Evolutionary conservation across 2,113 vertebrate genomes (phyloP), one percentile per base, ranked within the genome.

Genomic region (Ceratotherium simum): DNA sequence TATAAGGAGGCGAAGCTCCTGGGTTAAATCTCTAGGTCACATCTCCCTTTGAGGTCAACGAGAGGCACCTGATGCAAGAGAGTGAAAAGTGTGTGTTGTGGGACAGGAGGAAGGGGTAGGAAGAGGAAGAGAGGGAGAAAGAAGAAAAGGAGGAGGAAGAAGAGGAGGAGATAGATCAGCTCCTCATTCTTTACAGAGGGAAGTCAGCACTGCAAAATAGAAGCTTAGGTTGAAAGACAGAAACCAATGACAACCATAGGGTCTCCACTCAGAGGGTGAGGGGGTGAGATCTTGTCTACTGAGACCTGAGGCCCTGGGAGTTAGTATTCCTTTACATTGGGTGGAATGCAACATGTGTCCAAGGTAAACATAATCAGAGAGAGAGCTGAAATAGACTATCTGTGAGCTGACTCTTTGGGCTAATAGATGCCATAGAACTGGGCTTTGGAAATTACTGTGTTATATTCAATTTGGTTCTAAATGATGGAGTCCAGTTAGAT

Each of bases 401-500:
- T 80, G 16, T 85, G 51, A 90, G 23, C 29, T 96, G 51, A 90
- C 20, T 54, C 25, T 89, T 85, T 95, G 46, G 79, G n/a, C 39
- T 90, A 87, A 54, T 58, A 75, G 75, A 79, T 87, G 56, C 17
- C 65, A 51, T 42, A 86, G 95, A 89, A 86, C 48, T 65, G 51
- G 86, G 33, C 81, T 95, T 79, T 94, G 84, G 51, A 86, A 96
- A 89, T 90, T n/a, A 78, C 25, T 65, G 27, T 10, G 39, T 85
- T 89, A 58, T 62, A 95, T 67, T 29, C 60, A 75, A 29, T 79
- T 92, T 93, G 33, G 46, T 82, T 92, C 90, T 89, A 91, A 91
- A 73, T 72, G 60, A 83, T n/a, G 33, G 23, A 54, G 25, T 29
- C n/a, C 36, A 65, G 39, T 39, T 95, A 67, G 76, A 62, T 8